phyloP scores from a whole-genome alignment of 1,140 invertebrate genomes.

The Rhynchophorus ferrugineus region DNA sequence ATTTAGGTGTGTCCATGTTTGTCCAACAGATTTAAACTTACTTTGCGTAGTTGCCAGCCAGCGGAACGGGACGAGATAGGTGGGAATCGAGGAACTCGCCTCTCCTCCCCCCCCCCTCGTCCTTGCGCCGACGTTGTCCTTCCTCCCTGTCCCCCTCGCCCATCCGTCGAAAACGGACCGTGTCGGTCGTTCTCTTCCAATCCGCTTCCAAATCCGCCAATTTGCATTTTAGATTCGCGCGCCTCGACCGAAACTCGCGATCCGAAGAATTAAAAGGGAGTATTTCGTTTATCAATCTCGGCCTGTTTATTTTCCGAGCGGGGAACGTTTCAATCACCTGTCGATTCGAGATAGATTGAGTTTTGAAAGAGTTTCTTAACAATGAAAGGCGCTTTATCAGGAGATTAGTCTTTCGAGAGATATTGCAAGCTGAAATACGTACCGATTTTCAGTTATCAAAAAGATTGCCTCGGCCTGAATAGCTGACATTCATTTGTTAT shows the following conservation, averaged over 20 bases:
- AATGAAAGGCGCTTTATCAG: too few species aligned
- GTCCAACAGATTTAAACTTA: constrained; percentile 41
- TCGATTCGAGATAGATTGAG: constrained; percentile 11
- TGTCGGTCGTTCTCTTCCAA: too few species aligned
- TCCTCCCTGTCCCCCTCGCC: constrained; percentile 4
- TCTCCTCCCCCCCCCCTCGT: constrained; percentile 2
- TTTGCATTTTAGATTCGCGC: constrained; percentile 39
- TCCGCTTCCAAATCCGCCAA: constrained; percentile 21
- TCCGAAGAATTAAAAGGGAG: constrained; percentile 38
- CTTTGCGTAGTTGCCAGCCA: constrained; percentile 20
- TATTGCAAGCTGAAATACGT: too few species aligned
- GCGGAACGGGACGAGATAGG: constrained; percentile 7
- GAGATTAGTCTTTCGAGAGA: too few species aligned
- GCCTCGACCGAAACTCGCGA: constrained; percentile 24
- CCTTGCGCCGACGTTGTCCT: too few species aligned
- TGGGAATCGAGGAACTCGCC: constrained; percentile 13
- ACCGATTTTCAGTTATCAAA: too few species aligned
- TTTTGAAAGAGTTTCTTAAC: constrained; percentile 15
- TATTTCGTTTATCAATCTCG: constrained; percentile 34
- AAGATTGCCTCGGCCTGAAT: too few species aligned
- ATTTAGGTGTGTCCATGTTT: constrained; percentile 43
- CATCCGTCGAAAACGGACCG: too few species aligned
- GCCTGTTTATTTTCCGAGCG: constrained; percentile 26
- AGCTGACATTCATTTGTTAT: too few species aligned
- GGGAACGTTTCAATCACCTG: constrained; percentile 31